phyloP scores from a whole-genome alignment of 2,888 invertebrate genomes.

The Tanaodytes sp. region DNA sequence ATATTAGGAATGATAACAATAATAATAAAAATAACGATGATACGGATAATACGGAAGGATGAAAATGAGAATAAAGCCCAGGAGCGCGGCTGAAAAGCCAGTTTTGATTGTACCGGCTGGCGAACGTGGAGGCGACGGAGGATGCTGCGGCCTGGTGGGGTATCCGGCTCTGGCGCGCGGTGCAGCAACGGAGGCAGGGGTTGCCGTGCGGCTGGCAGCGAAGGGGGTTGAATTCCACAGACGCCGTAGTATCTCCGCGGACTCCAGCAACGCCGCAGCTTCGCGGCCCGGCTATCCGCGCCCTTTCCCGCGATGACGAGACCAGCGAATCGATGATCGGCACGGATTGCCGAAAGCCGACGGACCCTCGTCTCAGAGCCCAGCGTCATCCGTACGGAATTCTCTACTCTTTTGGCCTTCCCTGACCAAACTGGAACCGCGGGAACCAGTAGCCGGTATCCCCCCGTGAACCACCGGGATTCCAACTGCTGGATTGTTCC shows the following conservation, averaged over 20 bases:
- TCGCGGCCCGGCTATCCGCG: constrained; percentile 46
- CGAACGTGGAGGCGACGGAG: constrained; percentile 56
- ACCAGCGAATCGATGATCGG: constrained; percentile 35
- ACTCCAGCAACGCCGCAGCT: constrained; percentile 61
- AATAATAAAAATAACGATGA: background rate
- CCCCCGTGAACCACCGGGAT: no score
- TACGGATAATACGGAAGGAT: background rate
- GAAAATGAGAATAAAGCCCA: no score
- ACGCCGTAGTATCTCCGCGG: constrained; percentile 67
- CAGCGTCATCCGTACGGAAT: background rate
- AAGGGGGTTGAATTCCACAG: constrained; percentile 63
- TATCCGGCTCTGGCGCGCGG: constrained; percentile 39
- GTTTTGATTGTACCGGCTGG: constrained; percentile 54
- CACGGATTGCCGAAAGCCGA: constrained; percentile 3
- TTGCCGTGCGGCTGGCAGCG: constrained; percentile 54
- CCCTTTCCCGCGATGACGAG: constrained; percentile 29
- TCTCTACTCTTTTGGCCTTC: no score
- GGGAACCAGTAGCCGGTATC: no score
- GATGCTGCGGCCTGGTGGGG: constrained; percentile 53
- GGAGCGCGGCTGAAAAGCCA: constrained; percentile 54
- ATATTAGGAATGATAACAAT: no score
- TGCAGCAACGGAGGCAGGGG: constrained; percentile 50
- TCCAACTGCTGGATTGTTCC: no score
- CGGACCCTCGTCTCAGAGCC: background rate
- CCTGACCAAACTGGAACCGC: no score